A percentile compares a stretch with the other conserved stretches of the same genome.
Conservation (phyloP, 1,140 invertebrate species). For the Dendroctonus valens region DNA sequence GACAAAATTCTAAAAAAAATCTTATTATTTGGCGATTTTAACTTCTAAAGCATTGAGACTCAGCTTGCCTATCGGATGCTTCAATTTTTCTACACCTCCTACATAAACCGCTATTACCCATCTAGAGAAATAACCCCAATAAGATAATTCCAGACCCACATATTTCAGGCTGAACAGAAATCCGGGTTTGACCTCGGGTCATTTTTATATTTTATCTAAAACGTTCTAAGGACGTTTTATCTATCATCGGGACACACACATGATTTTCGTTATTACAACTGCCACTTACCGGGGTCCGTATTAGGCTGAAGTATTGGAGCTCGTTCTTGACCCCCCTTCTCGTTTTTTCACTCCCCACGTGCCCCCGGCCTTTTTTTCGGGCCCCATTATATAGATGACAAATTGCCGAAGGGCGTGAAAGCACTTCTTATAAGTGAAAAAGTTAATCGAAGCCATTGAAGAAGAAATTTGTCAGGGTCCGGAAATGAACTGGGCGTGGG, state of each 20-base stretch:
- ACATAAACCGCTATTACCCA: not conserved
- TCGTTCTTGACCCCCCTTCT: conserved; percentile 13
- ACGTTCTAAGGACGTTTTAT: conserved; percentile 21
- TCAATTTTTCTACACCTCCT: not conserved
- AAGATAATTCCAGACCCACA: conserved; percentile 18
- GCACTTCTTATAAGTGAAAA: conserved; percentile 32
- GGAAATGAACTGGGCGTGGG: conserved; percentile 5
- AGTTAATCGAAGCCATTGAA: conserved; percentile 19
- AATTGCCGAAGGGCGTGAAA: conserved; percentile 22
- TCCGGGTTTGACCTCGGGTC: conserved; percentile 6
- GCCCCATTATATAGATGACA: conserved; percentile 29
- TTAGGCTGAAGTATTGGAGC: conserved; percentile 12
- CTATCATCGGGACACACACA: conserved; percentile 20
- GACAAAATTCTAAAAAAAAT: too few relatives aligned
- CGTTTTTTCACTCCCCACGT: too few relatives aligned
- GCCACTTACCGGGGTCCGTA: conserved; percentile 18
- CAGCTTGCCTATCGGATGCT: too few relatives aligned
- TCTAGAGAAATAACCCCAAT: conserved; percentile 9
- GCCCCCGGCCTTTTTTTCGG: not conserved
- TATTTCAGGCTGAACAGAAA: conserved; percentile 17
- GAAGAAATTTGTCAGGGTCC: conserved; percentile 20
- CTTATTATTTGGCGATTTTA: too few relatives aligned
- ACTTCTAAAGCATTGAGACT: too few relatives aligned
- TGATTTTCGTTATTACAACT: conserved; percentile 28
- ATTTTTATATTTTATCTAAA: conserved; percentile 25